Evolutionary conservation across 35 echinoderm and acorn worm genomes (phyloP).

Genomic region (Apostichopus japonicus): DNA sequence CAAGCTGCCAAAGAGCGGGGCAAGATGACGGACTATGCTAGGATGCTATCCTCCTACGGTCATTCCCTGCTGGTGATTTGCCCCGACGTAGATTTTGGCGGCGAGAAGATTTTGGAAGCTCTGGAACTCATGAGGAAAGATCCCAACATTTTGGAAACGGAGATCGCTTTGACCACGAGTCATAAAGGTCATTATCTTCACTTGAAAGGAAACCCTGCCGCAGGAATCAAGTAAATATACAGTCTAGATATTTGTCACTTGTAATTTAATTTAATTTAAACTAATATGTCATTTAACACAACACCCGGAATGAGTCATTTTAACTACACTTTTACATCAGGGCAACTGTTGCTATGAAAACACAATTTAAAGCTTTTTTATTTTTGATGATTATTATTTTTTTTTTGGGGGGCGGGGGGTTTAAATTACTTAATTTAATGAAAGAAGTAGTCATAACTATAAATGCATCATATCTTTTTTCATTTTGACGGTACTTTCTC

Average conservation of each 20-base stretch:
- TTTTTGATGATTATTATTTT: too few species aligned
- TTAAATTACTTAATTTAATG: too few species aligned
- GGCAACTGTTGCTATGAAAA: too few species aligned
- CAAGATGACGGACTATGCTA: slow-evolving; percentile 25
- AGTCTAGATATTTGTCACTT: too few species aligned
- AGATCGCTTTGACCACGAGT: slow-evolving; percentile 46
- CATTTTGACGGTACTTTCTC: too few species aligned
- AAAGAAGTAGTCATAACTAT: too few species aligned
- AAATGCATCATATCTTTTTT: background rate
- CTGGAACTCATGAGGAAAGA: slow-evolving; percentile 32
- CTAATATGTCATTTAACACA: too few species aligned
- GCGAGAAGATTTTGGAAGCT: slow-evolving; percentile 25
- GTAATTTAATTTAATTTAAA: background rate
- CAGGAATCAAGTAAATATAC: slow-evolving; percentile 1
- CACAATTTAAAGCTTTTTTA: background rate
- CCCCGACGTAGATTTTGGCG: slow-evolving; percentile 8
- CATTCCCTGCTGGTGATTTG: slow-evolving; percentile 47
- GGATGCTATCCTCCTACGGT: slow-evolving; percentile 16
- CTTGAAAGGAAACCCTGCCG: slow-evolving; percentile 8
- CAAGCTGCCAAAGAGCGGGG: slow-evolving; percentile 22
- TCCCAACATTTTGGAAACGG: background rate
- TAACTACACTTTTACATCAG: too few species aligned
- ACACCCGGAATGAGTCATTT: too few species aligned
- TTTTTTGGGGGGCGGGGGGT: too few species aligned
- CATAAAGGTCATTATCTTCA: slow-evolving; percentile 21